These are phyloP conservation scores for Mystacornis crossleyi DNA, from an alignment of 2,113 vertebrate genomes.

Conservation along the genomic window DNA sequence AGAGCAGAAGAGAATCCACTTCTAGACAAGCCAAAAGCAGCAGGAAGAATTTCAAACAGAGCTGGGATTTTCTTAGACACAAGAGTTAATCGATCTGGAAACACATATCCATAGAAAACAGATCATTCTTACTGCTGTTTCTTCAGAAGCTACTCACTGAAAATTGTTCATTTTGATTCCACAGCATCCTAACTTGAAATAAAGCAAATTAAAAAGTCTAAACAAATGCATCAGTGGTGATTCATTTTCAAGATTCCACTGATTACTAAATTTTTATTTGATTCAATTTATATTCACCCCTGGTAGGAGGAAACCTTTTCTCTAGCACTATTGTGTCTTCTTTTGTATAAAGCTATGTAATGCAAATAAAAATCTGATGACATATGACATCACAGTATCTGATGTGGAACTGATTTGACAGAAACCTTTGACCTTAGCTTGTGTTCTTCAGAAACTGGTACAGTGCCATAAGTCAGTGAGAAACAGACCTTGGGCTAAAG, in stretches of 20 bases:
- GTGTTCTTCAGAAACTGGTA: not conserved
- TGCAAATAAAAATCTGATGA: not conserved
- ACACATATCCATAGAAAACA: not conserved
- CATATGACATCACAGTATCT: not conserved
- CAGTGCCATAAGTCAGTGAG: not conserved
- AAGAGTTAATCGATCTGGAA: not conserved
- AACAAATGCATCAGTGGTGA: not conserved
- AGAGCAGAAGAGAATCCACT: not conserved
- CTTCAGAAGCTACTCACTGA: not conserved
- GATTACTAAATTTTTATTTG: not conserved
- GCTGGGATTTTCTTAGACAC: not conserved
- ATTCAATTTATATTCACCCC: not conserved
- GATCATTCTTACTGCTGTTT: not conserved
- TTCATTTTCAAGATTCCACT: not conserved
- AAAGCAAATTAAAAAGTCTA: not conserved
- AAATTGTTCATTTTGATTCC: not conserved
- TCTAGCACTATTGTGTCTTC: not conserved
- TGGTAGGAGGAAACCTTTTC: not conserved
- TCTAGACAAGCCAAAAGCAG: not conserved
- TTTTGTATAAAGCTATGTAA: not conserved
- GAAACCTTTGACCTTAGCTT: not conserved
- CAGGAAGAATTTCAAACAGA: not conserved
- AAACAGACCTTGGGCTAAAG: not conserved
- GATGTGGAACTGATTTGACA: slow-evolving; percentile 24
- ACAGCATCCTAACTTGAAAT: not conserved